phyloP scores from a whole-genome alignment of 2,113 vertebrate species.

The Myotis lucifugus region DNA sequence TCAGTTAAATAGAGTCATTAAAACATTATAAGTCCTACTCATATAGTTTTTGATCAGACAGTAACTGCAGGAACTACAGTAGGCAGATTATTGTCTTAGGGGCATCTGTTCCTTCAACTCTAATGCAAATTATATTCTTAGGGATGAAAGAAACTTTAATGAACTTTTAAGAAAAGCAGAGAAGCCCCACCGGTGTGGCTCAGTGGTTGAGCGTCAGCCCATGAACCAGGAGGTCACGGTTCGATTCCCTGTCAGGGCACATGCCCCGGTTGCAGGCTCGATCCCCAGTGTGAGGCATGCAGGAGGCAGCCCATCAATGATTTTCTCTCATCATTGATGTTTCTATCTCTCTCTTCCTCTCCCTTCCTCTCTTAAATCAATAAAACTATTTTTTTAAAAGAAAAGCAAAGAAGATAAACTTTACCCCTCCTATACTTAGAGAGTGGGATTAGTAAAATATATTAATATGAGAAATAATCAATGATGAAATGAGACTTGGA shows the following conservation, averaged over 20 bases:
- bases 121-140: not conserved
- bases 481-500: not conserved
- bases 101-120: not conserved
- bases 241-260: too few species aligned
- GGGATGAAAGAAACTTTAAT: not conserved
- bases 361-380: too few species aligned
- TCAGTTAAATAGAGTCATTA: constrained; percentile 40
- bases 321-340: too few species aligned
- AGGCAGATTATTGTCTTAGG: not conserved
- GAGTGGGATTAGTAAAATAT: not conserved
- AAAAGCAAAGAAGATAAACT: not conserved
- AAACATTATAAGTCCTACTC: not conserved
- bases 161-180: not conserved
- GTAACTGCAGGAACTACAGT: not conserved
- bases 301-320: too few species aligned
- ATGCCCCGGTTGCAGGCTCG: too few species aligned
- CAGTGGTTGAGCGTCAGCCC: too few species aligned
- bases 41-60: constrained; percentile 9
- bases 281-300: too few species aligned
- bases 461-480: not conserved
- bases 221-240: not conserved
- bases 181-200: not conserved
- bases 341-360: too few species aligned
- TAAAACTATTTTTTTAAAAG: not conserved
- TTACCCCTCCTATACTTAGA: not conserved